Percentiles rank a stretch among this genome's conserved stretches.
Conservation (phyloP, 2,113 vertebrate species). For the Sterrhoptilus dennistouni region DNA sequence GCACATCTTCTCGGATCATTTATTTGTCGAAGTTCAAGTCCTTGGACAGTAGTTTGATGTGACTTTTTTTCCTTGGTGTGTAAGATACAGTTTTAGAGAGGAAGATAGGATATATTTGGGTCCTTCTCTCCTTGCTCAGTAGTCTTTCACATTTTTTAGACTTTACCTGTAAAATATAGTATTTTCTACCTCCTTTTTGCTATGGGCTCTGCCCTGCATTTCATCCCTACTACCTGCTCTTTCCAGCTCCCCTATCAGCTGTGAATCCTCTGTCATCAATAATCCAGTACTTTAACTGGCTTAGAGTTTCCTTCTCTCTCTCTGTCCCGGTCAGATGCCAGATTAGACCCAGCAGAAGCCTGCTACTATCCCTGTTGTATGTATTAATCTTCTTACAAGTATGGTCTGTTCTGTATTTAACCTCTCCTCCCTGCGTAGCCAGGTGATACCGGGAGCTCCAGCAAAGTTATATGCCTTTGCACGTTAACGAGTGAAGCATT, state of each 20-base stretch:
- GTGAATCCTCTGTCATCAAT: slow-evolving; percentile 48
- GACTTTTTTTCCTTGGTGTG: not conserved
- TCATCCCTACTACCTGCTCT: not conserved
- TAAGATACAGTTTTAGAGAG: not conserved
- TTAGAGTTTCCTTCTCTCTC: slow-evolving; percentile 54
- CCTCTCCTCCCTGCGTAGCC: not conserved
- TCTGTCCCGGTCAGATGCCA: slow-evolving; percentile 38
- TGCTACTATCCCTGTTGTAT: slow-evolving; percentile 20
- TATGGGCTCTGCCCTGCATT: not conserved
- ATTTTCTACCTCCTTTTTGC: not conserved
- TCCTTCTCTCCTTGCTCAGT: not conserved
- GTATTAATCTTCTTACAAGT: slow-evolving; percentile 52
- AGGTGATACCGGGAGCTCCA: not conserved
- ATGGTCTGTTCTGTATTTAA: slow-evolving; percentile 48
- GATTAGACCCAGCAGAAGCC: slow-evolving; percentile 49
- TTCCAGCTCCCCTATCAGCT: slow-evolving; percentile 3
- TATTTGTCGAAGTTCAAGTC: slow-evolving; percentile 1
- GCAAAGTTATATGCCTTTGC: not conserved
- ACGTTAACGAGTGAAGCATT: not conserved
- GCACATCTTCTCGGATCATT: not conserved
- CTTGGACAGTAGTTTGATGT: not conserved
- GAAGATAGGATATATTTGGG: not conserved
- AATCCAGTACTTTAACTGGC: slow-evolving; percentile 45
- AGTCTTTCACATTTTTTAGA: not conserved
- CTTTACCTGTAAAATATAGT: not conserved